Conservation (phyloP, 2,113 vertebrate genomes). For the Pelodiscus sinensis region DNA sequence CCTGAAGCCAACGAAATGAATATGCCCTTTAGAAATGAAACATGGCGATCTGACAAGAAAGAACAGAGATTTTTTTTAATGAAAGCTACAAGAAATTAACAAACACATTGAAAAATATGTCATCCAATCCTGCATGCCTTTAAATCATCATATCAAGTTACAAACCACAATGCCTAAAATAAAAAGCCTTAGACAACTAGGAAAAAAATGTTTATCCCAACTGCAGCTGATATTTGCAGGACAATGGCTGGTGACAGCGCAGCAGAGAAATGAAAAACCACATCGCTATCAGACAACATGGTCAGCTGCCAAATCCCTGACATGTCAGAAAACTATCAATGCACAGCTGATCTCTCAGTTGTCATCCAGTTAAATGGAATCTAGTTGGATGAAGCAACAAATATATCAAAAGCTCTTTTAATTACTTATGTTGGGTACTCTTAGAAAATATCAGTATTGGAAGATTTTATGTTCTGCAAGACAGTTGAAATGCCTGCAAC, state of each 20-base stretch:
- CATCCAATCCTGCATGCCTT: background rate
- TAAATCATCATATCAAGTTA: background rate
- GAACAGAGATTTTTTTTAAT: background rate
- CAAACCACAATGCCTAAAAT: background rate
- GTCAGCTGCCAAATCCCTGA: background rate
- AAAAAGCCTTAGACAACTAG: background rate
- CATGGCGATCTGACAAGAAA: background rate
- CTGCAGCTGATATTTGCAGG: background rate
- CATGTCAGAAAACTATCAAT: background rate
- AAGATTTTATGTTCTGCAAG: background rate
- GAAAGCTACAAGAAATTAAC: background rate
- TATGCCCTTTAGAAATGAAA: background rate
- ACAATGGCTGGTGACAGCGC: background rate
- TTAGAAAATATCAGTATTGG: background rate
- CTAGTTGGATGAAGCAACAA: background rate
- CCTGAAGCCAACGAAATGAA: background rate
- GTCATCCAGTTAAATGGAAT: background rate
- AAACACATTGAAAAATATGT: background rate
- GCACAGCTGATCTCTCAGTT: background rate
- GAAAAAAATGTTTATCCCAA: background rate
- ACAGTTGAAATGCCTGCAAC: background rate
- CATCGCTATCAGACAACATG: background rate
- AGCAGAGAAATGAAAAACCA: background rate
- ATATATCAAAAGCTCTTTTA: background rate
- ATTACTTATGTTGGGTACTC: background rate